These are phyloP conservation scores for Galerucella calmariensis DNA, from an alignment of 2,888 invertebrate genomes.

Conservation along the genomic window DNA sequence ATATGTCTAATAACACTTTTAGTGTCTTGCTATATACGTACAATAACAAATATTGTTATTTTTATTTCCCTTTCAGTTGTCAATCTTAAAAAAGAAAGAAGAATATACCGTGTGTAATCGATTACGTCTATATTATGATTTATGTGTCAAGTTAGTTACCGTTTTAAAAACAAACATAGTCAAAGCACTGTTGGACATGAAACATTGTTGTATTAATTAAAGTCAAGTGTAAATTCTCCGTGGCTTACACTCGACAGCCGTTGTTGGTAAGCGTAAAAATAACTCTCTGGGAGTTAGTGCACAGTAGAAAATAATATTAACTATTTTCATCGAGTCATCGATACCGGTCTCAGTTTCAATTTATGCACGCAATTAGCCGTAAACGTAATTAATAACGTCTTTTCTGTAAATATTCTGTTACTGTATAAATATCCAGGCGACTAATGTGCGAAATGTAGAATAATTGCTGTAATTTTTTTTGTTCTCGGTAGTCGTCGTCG, in stretches of 20 bases:
- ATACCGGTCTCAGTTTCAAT: conserved; percentile 33
- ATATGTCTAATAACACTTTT: neutral
- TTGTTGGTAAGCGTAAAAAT: conserved; percentile 21
- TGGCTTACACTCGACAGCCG: conserved; percentile 10
- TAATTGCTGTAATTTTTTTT: neutral
- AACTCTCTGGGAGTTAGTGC: conserved; percentile 17
- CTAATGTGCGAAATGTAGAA: conserved; percentile 3
- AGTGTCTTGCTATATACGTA: neutral
- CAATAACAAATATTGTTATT: neutral
- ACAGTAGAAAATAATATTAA: conserved; percentile 26
- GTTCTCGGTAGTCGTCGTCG: neutral
- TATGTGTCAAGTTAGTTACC: conserved; percentile 25
- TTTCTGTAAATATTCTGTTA: conserved; percentile 23
- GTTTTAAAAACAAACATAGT: conserved; percentile 31
- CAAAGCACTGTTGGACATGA: conserved; percentile 26
- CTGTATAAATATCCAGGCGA: conserved; percentile 14
- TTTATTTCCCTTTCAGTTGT: conserved; percentile 1
- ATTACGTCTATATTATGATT: conserved; percentile 23
- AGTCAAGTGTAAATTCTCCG: conserved; percentile 32
- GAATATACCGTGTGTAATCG: conserved; percentile 1
- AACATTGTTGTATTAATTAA: conserved; percentile 36
- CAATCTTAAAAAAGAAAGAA: neutral
- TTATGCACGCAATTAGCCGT: conserved; percentile 32
- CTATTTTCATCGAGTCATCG: conserved; percentile 33
- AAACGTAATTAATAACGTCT: conserved; percentile 28